phyloP scores from a whole-genome alignment of 2,888 invertebrate genomes.

The Eugnorisma glareosa region DNA sequence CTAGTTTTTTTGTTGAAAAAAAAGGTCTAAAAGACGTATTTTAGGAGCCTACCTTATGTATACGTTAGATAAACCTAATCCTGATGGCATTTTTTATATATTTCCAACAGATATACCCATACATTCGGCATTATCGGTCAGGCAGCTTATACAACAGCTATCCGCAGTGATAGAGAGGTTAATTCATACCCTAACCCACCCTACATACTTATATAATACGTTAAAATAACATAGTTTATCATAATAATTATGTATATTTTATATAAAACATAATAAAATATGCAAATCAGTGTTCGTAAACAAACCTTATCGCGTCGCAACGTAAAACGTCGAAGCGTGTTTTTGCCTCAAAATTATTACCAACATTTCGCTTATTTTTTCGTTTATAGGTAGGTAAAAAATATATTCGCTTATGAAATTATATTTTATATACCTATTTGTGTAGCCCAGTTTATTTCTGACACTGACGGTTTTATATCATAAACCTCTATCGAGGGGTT shows the following conservation, averaged over 20 bases:
- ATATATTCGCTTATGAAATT: background rate
- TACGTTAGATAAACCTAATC: background rate
- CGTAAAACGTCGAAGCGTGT: conserved; percentile 43
- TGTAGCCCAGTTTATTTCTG: conserved; percentile 1
- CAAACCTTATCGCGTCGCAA: conserved; percentile 33
- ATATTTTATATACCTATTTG: conserved; percentile 11
- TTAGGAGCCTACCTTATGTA: background rate
- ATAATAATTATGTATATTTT: conserved; percentile 3
- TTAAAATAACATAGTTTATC: background rate
- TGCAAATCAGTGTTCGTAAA: conserved; percentile 40
- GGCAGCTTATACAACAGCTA: conserved; percentile 11
- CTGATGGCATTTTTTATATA: background rate
- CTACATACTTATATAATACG: background rate
- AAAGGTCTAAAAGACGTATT: background rate
- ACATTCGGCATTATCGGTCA: conserved; percentile 23
- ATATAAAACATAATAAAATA: conserved; percentile 20
- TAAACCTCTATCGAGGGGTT: background rate
- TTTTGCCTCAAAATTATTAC: conserved; percentile 27
- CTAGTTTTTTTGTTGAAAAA: background rate
- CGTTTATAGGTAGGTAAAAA: background rate
- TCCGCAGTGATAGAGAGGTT: conserved; percentile 23
- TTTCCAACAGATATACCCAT: background rate
- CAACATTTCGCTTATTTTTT: conserved; percentile 17
- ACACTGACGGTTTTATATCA: background rate
- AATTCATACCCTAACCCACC: conserved; percentile 17